These are phyloP conservation scores for Octopus bimaculoides DNA, from an alignment of 1,140 invertebrate species.

Conservation along the genomic window DNA sequence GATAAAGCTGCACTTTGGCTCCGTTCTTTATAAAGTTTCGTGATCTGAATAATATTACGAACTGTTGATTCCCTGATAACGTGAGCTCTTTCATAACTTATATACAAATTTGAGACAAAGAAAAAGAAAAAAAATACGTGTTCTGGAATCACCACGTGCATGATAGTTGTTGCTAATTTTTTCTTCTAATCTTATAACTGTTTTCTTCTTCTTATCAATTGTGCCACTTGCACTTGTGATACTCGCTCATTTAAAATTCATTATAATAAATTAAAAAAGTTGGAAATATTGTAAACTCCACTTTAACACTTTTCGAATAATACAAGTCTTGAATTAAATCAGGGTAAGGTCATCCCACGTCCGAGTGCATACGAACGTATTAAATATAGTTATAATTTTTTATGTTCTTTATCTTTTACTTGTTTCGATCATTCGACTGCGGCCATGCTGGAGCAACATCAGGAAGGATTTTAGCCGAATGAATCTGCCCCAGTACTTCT, in stretches of 20 bases:
- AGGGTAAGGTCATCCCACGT: too few species aligned
- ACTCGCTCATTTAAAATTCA: neutral
- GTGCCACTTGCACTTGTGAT: neutral
- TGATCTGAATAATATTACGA: neutral
- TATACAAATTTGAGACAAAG: too few species aligned
- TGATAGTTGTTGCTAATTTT: conserved; percentile 5
- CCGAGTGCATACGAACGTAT: too few species aligned
- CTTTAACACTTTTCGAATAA: too few species aligned
- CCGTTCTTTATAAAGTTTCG: conserved; percentile 7
- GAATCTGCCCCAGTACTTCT: too few species aligned
- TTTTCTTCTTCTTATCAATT: neutral
- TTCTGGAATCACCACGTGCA: neutral
- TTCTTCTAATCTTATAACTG: neutral
- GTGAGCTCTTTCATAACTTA: neutral
- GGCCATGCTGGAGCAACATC: too few species aligned
- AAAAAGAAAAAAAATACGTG: neutral
- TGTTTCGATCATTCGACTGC: too few species aligned
- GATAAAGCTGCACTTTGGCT: conserved; percentile 1
- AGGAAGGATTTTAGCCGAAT: too few species aligned
- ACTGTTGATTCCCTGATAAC: neutral
- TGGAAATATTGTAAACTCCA: too few species aligned
- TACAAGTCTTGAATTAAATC: too few species aligned
- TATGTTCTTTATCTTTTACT: too few species aligned
- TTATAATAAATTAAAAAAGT: neutral
- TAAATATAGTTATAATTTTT: too few species aligned